A percentile compares a stretch with the other conserved stretches of the same genome.
phyloP scores from a whole-genome alignment of 2,888 invertebrate genomes.

The Dryadula phaetusa region DNA sequence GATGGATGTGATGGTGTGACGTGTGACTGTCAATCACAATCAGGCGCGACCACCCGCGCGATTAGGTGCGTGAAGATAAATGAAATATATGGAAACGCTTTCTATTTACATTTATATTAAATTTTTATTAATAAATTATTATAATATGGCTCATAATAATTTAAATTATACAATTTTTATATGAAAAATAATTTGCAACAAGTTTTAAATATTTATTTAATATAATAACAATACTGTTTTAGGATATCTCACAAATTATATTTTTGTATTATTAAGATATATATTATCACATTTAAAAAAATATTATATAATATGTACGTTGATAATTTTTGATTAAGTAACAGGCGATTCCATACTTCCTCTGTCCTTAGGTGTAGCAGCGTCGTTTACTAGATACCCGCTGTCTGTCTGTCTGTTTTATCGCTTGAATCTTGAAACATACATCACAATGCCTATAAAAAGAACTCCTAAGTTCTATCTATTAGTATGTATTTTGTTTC shows the following conservation, averaged over 20 bases:
- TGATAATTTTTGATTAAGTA: neutral
- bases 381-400: constrained; percentile 71
- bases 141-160: too few relatives aligned
- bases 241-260: too few relatives aligned
- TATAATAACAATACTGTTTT: too few relatives aligned
- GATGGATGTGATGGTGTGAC: constrained; percentile 62
- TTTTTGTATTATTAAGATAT: too few relatives aligned
- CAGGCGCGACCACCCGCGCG: constrained; percentile 80
- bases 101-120: constrained; percentile 6
- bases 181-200: too few relatives aligned
- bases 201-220: too few relatives aligned
- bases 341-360: constrained; percentile 50
- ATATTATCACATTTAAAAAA: too few relatives aligned
- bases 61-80: constrained; percentile 65
- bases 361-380: constrained; percentile 55
- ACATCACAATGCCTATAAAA: constrained; percentile 66
- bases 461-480: constrained; percentile 54
- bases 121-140: too few relatives aligned
- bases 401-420: constrained; percentile 68
- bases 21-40: constrained; percentile 81
- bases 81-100: constrained; percentile 53
- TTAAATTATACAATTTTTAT: too few relatives aligned
- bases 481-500: constrained; percentile 48
- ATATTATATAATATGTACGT: too few relatives aligned
- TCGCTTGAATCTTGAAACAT: constrained; percentile 66